phyloP scores from a whole-genome alignment of 2,113 vertebrate species.

The Mohoua ochrocephala region DNA sequence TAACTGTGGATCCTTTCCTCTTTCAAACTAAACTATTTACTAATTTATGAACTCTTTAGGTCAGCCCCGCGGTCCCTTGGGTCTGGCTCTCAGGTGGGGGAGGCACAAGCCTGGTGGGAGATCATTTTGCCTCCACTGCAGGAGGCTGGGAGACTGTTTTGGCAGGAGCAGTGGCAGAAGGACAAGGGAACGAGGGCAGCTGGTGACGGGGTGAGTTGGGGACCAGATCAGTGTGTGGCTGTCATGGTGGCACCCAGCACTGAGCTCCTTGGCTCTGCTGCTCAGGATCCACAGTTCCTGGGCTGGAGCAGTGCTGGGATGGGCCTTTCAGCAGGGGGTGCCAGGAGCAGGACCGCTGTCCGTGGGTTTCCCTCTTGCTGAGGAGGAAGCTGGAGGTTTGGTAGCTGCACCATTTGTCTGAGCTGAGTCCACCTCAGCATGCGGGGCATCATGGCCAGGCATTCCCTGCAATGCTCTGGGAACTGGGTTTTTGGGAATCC shows the following conservation, averaged over 20 bases:
- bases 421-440: not conserved
- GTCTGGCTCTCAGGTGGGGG: not conserved
- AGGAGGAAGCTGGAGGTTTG: not conserved
- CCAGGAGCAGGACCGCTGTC: not conserved
- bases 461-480: not conserved
- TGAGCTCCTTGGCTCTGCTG: not conserved
- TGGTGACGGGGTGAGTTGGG: rapidly evolving
- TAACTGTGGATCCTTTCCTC: not conserved
- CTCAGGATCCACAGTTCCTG: not conserved
- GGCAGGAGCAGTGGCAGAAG: not conserved
- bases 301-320: not conserved
- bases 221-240: not conserved
- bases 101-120: not conserved
- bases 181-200: not conserved
- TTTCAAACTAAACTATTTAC: not conserved
- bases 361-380: rapidly evolving
- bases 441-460: not conserved
- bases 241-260: not conserved
- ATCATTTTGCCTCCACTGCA: not conserved
- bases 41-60: not conserved
- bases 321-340: rapidly evolving
- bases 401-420: not conserved
- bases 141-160: not conserved
- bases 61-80: not conserved
- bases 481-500: not conserved